Evolutionary conservation across 1,140 invertebrate genomes (phyloP).

Genomic region (Drosophila lacteicornis): DNA sequence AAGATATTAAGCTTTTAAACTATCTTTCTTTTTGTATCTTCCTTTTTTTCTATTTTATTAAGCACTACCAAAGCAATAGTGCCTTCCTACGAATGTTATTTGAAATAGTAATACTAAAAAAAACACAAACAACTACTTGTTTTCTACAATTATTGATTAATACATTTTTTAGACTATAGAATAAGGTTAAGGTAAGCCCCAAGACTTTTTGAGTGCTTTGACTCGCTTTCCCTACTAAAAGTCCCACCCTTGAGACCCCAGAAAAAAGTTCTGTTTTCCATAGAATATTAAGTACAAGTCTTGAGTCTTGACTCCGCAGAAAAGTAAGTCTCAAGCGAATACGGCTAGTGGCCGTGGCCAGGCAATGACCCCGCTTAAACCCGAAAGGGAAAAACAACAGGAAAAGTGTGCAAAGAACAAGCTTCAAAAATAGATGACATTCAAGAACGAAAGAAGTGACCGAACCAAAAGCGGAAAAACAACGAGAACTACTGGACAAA

Average conservation of each 20-base stretch:
- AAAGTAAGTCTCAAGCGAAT: slow-evolving; percentile 40
- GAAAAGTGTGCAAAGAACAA: slow-evolving; percentile 45
- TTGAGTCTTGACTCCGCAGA: slow-evolving; percentile 18
- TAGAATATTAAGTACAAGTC: slow-evolving; percentile 16
- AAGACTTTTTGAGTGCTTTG: neutral
- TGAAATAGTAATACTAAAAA: too few species aligned
- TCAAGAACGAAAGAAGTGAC: slow-evolving; percentile 63
- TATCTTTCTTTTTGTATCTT: too few species aligned
- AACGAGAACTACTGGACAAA: slow-evolving; percentile 28
- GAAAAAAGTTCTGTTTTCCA: slow-evolving; percentile 12
- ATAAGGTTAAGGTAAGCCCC: slow-evolving; percentile 1
- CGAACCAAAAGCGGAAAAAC: slow-evolving; percentile 47
- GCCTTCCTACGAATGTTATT: too few species aligned
- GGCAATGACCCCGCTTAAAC: slow-evolving; percentile 65
- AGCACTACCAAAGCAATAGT: neutral
- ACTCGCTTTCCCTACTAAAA: slow-evolving; percentile 4
- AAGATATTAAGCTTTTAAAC: neutral
- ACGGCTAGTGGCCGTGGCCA: slow-evolving; percentile 35
- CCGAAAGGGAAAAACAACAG: slow-evolving; percentile 34
- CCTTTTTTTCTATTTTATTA: neutral
- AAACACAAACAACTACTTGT: neutral
- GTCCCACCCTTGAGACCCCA: slow-evolving; percentile 1
- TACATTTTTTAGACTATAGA: neutral
- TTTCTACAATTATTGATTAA: neutral
- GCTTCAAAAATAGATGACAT: slow-evolving; percentile 74